Evolutionary conservation across 1,140 invertebrate species (phyloP), one percentile per base, ranked within the genome.

Genomic region (Sycophila sp.): DNA sequence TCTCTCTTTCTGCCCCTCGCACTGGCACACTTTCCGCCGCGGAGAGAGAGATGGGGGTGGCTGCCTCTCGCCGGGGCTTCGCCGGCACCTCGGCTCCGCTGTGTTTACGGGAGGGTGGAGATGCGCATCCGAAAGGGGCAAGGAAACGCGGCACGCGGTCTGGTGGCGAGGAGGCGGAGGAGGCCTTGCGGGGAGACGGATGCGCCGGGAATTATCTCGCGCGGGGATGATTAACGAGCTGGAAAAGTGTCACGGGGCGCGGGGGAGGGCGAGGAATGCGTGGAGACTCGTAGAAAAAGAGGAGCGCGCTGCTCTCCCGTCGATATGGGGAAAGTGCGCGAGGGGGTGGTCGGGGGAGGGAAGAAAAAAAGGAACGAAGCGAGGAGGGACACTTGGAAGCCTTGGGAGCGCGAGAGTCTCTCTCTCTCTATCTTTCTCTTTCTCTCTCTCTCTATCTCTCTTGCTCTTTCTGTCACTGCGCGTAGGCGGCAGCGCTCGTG

Each of bases 341-440:
- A 51, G 17, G 1, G 4, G 60, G 24, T 59, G 26, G 49, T 26
- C 28, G 13, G 15, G 22, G 13, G 36, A 24, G n/a, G 17, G 15
- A 2, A 53, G 58, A 30, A 28, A n/a, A 1, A 4, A 47, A 30
- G 47, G 47, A 47, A 34, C 11, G n/a, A 26, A 13, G 40, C 66
- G 13, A 59, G 67, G 42, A 73, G 73, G 62, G 71, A 75, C 64
- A n/a, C 55, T 73, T 47, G 74, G 72, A 73, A 74, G 75, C 64
- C 69, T 75, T 69, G 51, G 42, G 17, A 19, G 22, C 26, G 19
- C 11, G n/a, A n/a, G n/a, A 13, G 10, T 51, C 10, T n/a, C 65
- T 58, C 51, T 36, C 42, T 68, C 47, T 32, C 72, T 62, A 53
- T 71, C 53, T 68, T 66, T 47, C 30, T 38, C 49, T 40, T 36